These are phyloP conservation scores for Gorsachius magnificus DNA, from an alignment of 2,797 vertebrate species.

Conservation along the genomic window DNA sequence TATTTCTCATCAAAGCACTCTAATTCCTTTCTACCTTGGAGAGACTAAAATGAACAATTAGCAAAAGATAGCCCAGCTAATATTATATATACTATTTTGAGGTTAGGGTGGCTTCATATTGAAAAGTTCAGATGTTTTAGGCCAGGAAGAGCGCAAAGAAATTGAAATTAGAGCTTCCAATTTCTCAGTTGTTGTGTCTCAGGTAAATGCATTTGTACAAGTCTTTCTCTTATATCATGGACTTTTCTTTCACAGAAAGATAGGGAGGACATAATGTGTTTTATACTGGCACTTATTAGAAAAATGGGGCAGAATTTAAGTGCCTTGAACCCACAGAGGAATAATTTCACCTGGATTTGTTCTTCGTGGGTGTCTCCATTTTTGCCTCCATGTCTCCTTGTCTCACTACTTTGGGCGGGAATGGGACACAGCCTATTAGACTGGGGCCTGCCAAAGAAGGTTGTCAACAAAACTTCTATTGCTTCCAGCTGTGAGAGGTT, in stretches of 20 bases:
- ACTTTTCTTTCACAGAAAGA: not conserved
- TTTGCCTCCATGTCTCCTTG: not conserved
- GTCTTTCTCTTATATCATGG: not conserved
- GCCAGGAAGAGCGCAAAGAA: not conserved
- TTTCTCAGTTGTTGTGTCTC: not conserved
- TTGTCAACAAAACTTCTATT: not conserved
- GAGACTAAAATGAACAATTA: constrained; percentile 50
- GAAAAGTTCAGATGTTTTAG: not conserved
- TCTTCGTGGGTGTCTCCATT: not conserved
- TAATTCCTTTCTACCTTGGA: constrained; percentile 58
- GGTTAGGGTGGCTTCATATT: not conserved
- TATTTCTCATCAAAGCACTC: constrained; percentile 68
- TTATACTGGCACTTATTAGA: not conserved
- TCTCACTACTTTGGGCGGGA: not conserved
- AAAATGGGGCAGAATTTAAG: not conserved
- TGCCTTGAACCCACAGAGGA: not conserved
- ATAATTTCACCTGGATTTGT: not conserved
- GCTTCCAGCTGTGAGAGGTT: not conserved
- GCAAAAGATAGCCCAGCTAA: not conserved
- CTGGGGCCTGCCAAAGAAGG: not conserved
- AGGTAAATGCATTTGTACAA: not conserved
- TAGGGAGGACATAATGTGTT: not conserved
- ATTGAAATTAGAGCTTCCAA: not conserved
- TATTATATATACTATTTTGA: constrained; percentile 46
- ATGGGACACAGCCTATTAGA: not conserved